Evolutionary conservation across 2,113 vertebrate species (phyloP).

Genomic region (Ctenomys sociabilis): DNA sequence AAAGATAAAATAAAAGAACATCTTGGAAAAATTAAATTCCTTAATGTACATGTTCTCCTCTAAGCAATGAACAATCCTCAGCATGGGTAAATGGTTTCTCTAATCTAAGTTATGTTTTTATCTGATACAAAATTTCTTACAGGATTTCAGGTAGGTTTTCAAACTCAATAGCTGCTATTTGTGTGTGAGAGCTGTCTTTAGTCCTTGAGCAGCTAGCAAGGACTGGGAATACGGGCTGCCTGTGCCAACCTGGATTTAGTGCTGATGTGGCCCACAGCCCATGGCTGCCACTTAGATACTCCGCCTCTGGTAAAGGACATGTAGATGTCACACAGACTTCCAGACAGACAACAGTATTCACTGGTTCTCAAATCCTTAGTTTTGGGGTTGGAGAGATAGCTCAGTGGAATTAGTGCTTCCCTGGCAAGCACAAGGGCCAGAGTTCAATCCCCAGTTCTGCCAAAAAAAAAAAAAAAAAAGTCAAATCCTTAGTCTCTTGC

Average conservation of each 20-base stretch:
- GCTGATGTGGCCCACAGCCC: neutral
- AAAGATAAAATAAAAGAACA: neutral
- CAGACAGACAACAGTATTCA: neutral
- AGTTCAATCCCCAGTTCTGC: too few relatives aligned
- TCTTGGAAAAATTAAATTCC: neutral
- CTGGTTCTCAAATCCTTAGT: neutral
- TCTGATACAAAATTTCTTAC: neutral
- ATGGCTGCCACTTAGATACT: rapidly evolving
- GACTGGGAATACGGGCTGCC: neutral
- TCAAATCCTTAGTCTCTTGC: neutral
- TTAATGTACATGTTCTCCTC: neutral
- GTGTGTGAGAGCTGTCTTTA: neutral
- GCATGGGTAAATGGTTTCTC: neutral
- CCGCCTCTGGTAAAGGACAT: neutral
- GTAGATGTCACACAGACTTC: neutral
- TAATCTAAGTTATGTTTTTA: neutral
- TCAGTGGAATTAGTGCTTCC: too few relatives aligned
- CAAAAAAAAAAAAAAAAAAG: too few relatives aligned
- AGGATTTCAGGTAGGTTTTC: neutral
- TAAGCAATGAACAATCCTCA: neutral
- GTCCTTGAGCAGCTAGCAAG: neutral
- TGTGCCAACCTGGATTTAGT: neutral
- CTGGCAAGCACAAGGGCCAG: too few relatives aligned
- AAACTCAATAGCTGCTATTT: neutral
- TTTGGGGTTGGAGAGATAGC: too few relatives aligned